A percentile compares a stretch with the other conserved stretches of the same genome.
phyloP scores from a whole-genome alignment of 1,140 invertebrate genomes.

The Drosophila tani region DNA sequence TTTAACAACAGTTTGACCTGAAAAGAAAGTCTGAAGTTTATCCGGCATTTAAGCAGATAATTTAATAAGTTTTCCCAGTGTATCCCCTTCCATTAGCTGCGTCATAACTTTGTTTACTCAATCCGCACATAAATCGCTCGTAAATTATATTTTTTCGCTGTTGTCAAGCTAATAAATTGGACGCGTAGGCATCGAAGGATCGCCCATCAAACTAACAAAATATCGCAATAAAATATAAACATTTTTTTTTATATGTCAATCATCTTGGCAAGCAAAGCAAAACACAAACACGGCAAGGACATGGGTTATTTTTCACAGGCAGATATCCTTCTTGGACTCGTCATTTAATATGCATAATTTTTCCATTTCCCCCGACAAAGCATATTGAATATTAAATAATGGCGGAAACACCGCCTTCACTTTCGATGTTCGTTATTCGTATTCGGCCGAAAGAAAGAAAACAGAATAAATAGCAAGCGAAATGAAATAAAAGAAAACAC shows the following conservation, averaged over 20 bases:
- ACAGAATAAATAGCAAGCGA: constrained; percentile 20
- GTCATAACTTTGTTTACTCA: constrained; percentile 65
- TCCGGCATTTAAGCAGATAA: too few species aligned
- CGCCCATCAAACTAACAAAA: constrained; percentile 76
- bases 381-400: constrained; percentile 83
- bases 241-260: constrained; percentile 67
- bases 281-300: constrained; percentile 30
- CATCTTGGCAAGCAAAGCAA: constrained; percentile 60
- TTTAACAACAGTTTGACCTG: constrained; percentile 12
- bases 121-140: constrained; percentile 54
- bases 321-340: constrained; percentile 28
- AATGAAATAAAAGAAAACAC: constrained; percentile 66
- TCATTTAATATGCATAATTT: constrained; percentile 82
- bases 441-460: constrained; percentile 6
- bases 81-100: background rate
- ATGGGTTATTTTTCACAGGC: constrained; percentile 59
- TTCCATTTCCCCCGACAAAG: constrained; percentile 76
- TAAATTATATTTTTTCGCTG: constrained; percentile 56
- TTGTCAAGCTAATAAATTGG: constrained; percentile 65
- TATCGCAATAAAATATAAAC: constrained; percentile 63
- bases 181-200: constrained; percentile 51
- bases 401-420: constrained; percentile 31
- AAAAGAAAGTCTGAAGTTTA: background rate
- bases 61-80: constrained; percentile 4
- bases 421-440: constrained; percentile 11